Conservation (phyloP, 2,797 vertebrate species). For the Syngnathus acus region DNA sequence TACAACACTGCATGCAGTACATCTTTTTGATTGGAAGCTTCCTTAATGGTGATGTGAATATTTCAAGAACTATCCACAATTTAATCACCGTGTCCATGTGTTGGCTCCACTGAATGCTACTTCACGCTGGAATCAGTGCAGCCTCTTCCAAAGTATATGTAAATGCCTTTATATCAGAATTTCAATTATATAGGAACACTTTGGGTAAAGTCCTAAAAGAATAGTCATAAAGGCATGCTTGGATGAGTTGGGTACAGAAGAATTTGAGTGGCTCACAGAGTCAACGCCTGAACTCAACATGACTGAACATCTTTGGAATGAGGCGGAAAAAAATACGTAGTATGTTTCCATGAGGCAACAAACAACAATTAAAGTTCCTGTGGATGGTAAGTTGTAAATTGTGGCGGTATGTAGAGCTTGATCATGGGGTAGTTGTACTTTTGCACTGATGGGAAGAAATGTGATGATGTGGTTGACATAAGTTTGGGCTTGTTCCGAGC, state of each 20-base stretch:
- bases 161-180: too few species aligned
- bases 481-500: slow-evolving; percentile 17
- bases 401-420: background rate
- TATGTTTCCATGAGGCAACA: background rate
- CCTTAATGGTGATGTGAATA: too few species aligned
- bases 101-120: background rate
- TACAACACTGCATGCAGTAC: too few species aligned
- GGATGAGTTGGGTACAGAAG: background rate
- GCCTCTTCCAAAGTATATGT: background rate
- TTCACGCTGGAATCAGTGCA: background rate
- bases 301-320: background rate
- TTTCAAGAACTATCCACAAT: too few species aligned
- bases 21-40: too few species aligned
- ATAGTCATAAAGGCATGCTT: background rate
- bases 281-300: background rate
- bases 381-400: background rate
- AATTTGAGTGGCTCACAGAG: background rate
- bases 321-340: background rate
- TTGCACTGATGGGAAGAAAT: background rate
- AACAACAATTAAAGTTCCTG: background rate
- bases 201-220: background rate
- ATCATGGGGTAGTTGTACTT: background rate
- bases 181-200: background rate
- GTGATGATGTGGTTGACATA: background rate
- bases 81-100: too few species aligned